Conservation (phyloP, 2,113 vertebrate genomes). For the Corynorhinus townsendii region DNA sequence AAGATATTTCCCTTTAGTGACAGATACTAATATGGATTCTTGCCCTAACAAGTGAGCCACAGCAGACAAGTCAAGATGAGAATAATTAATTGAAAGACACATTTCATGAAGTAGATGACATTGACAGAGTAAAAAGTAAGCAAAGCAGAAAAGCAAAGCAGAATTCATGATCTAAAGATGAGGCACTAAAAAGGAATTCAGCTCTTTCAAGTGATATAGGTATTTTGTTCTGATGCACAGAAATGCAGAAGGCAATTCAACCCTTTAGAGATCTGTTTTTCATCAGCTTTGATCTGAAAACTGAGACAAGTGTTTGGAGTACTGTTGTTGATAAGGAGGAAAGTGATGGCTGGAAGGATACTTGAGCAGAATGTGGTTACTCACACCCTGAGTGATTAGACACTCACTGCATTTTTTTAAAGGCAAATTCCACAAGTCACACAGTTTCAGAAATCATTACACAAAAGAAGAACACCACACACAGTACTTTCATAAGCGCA, state of each 20-base stretch:
- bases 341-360: slow-evolving; percentile 73
- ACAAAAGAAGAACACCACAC: slow-evolving; percentile 52
- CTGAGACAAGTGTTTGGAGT: slow-evolving; percentile 81
- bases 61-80: slow-evolving; percentile 63
- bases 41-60: slow-evolving; percentile 62
- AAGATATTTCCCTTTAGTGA: slow-evolving; percentile 35
- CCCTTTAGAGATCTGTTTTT: slow-evolving; percentile 78
- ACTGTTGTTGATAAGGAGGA: slow-evolving; percentile 79
- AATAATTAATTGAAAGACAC: slow-evolving; percentile 70
- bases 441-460: slow-evolving; percentile 64
- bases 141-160: slow-evolving; percentile 70
- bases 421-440: slow-evolving; percentile 61
- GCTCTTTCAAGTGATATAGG: slow-evolving; percentile 67
- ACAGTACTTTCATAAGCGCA: slow-evolving; percentile 46
- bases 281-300: slow-evolving; percentile 83
- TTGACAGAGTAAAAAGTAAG: slow-evolving; percentile 76
- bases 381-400: slow-evolving; percentile 80
- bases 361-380: slow-evolving; percentile 78
- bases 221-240: slow-evolving; percentile 77
- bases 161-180: slow-evolving; percentile 69
- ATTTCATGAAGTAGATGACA: slow-evolving; percentile 72
- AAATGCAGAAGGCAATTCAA: slow-evolving; percentile 77
- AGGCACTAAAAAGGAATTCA: slow-evolving; percentile 67
- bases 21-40: slow-evolving; percentile 57
- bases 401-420: slow-evolving; percentile 77